These are phyloP conservation scores for Aquatica leii DNA, from an alignment of 2,888 invertebrate genomes.

Conservation along the genomic window DNA sequence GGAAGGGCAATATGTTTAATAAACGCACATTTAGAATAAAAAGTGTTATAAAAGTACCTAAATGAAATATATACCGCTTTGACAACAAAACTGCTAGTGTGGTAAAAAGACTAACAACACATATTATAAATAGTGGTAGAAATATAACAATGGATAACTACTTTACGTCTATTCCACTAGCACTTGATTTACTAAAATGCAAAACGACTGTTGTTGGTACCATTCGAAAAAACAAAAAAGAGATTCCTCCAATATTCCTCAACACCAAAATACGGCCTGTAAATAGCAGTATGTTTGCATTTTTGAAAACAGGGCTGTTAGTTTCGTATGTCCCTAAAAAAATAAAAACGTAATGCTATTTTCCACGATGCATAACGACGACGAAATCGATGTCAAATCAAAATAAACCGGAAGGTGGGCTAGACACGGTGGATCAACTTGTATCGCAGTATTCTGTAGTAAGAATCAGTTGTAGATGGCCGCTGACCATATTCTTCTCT, in stretches of 20 bases:
- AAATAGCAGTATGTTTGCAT: no score
- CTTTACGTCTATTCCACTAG: neutral
- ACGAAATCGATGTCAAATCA: neutral
- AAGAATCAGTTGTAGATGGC: neutral
- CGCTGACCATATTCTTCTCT: neutral
- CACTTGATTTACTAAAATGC: neutral
- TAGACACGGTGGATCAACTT: no score
- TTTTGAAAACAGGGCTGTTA: neutral
- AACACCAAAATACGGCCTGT: no score
- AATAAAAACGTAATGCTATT: neutral
- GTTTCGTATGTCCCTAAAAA: neutral
- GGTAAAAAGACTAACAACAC: slow-evolving; percentile 16
- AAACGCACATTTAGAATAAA: no score
- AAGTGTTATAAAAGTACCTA: no score
- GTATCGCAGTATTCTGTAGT: neutral
- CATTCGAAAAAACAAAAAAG: slow-evolving; percentile 19
- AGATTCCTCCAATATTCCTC: no score
- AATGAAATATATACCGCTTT: slow-evolving; percentile 28
- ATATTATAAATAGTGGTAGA: slow-evolving; percentile 9
- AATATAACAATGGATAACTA: slow-evolving; percentile 8
- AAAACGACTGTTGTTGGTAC: neutral
- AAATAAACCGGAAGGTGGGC: neutral
- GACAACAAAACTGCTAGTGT: slow-evolving; percentile 4
- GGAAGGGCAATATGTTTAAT: no score
- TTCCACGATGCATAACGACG: neutral